Percentiles rank a stretch among this genome's conserved stretches.
Evolutionary conservation across 2,113 vertebrate genomes (phyloP).

Genomic region (Andinoacara biseriatus): DNA sequence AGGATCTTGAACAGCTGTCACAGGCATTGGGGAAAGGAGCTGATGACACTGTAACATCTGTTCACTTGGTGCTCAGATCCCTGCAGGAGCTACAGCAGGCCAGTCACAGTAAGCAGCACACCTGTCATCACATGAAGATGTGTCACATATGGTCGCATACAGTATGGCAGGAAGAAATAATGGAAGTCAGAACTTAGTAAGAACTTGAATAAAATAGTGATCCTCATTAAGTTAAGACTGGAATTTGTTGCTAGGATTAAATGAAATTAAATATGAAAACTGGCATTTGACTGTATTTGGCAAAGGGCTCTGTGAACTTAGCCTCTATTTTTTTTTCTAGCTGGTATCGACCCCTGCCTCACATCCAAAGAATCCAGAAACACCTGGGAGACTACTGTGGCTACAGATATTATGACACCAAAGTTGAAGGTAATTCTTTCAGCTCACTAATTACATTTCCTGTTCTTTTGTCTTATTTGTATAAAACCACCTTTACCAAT

Average conservation of each 20-base stretch:
- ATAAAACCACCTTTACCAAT: neutral
- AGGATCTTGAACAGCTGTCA: slow-evolving; percentile 82
- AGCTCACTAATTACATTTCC: fast-evolving
- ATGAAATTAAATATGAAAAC: neutral
- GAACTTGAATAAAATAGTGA: neutral
- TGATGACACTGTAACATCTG: slow-evolving; percentile 78
- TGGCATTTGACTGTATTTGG: neutral
- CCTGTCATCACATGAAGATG: fast-evolving
- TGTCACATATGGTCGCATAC: neutral
- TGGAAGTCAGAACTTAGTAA: neutral
- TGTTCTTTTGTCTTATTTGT: neutral
- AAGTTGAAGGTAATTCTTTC: slow-evolving; percentile 77
- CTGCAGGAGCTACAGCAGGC: slow-evolving; percentile 59
- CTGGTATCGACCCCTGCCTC: slow-evolving; percentile 60
- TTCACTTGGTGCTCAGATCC: slow-evolving; percentile 79
- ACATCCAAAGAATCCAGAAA: slow-evolving; percentile 83
- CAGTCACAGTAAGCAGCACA: neutral
- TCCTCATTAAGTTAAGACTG: neutral
- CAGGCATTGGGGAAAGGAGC: slow-evolving; percentile 80
- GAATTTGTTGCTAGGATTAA: fast-evolving
- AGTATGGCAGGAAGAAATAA: neutral
- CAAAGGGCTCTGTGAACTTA: neutral
- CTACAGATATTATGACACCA: slow-evolving; percentile 67
- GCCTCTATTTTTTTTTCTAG: slow-evolving; percentile 59
- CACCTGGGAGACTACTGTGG: slow-evolving; percentile 81